phyloP scores from a whole-genome alignment of 2,113 vertebrate species.

The Hippocampus abdominalis region DNA sequence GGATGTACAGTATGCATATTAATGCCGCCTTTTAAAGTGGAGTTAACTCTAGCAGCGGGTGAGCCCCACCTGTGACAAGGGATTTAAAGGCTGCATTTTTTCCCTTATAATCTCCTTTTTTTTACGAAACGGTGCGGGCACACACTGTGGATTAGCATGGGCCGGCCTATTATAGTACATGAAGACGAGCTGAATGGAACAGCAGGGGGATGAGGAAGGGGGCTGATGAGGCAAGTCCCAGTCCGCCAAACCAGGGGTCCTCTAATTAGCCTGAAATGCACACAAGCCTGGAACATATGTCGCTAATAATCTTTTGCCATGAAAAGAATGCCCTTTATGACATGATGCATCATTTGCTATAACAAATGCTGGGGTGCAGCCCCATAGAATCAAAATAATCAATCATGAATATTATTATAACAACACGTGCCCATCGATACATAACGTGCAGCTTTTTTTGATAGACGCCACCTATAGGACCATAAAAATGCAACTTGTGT shows the following conservation, averaged over 20 bases:
- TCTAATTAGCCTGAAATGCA: slow-evolving; percentile 60
- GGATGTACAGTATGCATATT: slow-evolving; percentile 34
- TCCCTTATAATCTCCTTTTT: slow-evolving; percentile 48
- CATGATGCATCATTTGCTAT: slow-evolving; percentile 38
- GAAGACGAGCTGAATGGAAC: slow-evolving; percentile 52
- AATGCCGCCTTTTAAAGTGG: slow-evolving; percentile 18
- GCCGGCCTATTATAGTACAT: slow-evolving; percentile 34
- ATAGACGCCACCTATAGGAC: not conserved
- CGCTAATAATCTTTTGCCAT: slow-evolving; percentile 39
- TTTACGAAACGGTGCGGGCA: slow-evolving; percentile 32
- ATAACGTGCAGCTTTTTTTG: not conserved
- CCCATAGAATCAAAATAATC: not conserved
- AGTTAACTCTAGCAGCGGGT: slow-evolving; percentile 24
- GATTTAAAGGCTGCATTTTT: slow-evolving; percentile 52
- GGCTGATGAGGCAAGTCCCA: slow-evolving; percentile 17
- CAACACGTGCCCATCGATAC: not conserved
- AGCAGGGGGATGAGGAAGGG: slow-evolving; percentile 55
- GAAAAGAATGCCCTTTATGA: slow-evolving; percentile 46
- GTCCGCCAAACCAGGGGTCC: slow-evolving; percentile 24
- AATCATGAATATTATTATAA: not conserved
- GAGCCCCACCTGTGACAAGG: slow-evolving; percentile 15
- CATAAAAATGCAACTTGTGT: not conserved
- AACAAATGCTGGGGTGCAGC: slow-evolving; percentile 26
- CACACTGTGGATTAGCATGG: slow-evolving; percentile 57
- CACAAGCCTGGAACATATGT: slow-evolving; percentile 47